phyloP scores from a whole-genome alignment of 2,888 invertebrate genomes.

The Bimastos eiseni region DNA sequence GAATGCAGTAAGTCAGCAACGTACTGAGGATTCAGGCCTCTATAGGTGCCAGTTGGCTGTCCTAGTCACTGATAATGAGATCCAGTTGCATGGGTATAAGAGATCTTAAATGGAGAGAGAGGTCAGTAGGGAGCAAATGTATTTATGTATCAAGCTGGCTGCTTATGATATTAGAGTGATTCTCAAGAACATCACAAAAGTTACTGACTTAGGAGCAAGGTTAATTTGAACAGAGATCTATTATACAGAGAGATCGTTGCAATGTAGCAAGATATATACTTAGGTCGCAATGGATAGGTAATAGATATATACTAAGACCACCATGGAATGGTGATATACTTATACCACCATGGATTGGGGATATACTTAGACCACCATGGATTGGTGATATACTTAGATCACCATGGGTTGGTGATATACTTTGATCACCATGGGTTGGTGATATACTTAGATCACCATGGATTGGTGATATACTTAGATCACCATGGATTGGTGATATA shows the following conservation, averaged over 20 bases:
- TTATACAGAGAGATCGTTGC: background rate
- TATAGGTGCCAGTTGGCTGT: no score
- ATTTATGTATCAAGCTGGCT: background rate
- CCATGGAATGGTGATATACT: no score
- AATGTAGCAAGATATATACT: background rate
- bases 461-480: no score
- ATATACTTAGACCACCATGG: no score
- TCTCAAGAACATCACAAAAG: background rate
- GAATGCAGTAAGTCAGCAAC: background rate
- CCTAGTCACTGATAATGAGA: background rate
- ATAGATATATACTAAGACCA: no score
- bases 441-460: no score
- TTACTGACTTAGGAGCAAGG: background rate
- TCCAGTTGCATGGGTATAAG: background rate
- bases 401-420: no score
- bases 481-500: no score
- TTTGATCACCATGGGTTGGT: no score
- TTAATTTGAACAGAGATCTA: background rate
- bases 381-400: no score
- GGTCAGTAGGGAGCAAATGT: background rate
- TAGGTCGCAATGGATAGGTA: no score
- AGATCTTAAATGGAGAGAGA: background rate
- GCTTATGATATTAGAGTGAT: background rate
- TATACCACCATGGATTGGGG: no score
- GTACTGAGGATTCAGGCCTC: background rate